Percentiles rank a stretch among this genome's conserved stretches.
Conservation (phyloP, 2,888 invertebrate genomes). For the Eustalomyia histrio region DNA sequence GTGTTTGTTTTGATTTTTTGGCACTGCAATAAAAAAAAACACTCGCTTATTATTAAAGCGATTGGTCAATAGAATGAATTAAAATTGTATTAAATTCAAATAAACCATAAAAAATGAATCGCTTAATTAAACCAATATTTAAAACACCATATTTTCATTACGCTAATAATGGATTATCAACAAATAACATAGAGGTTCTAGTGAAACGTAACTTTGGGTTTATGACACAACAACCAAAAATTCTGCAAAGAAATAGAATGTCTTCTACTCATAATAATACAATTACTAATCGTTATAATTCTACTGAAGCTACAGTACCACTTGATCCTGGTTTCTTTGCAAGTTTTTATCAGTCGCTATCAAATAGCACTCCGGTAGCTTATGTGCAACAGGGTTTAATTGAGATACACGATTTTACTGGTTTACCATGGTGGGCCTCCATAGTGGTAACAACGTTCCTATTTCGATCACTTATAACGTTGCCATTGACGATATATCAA, state of each 20-base stretch:
- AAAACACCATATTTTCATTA: neutral
- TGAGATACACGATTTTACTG: conserved; percentile 84
- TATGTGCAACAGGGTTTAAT: conserved; percentile 85
- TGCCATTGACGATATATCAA: conserved; percentile 89
- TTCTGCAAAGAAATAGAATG: neutral
- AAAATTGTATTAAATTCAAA: conserved; percentile 5
- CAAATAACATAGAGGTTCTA: neutral
- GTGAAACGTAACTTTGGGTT: conserved; percentile 34
- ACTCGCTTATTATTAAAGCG: conserved; percentile 22
- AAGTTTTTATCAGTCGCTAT: conserved; percentile 81
- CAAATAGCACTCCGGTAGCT: conserved; percentile 85
- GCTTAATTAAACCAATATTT: neutral
- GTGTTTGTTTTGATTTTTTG: conserved; percentile 57
- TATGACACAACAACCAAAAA: conserved; percentile 3
- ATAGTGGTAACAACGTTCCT: conserved; percentile 87
- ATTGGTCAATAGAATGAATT: conserved; percentile 39
- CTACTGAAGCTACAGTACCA: conserved; percentile 55
- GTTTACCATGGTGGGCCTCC: conserved; percentile 93
- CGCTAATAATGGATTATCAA: neutral
- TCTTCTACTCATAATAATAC: neutral
- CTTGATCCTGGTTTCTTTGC: conserved; percentile 51
- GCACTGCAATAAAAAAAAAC: neutral
- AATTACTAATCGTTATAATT: conserved; percentile 65
- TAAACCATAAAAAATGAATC: conserved; percentile 31
- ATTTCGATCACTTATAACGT: conserved; percentile 84